Percentiles rank a stretch among this genome's conserved stretches.
phyloP scores from a whole-genome alignment of 2,888 invertebrate species.

The Euproctis similis region DNA sequence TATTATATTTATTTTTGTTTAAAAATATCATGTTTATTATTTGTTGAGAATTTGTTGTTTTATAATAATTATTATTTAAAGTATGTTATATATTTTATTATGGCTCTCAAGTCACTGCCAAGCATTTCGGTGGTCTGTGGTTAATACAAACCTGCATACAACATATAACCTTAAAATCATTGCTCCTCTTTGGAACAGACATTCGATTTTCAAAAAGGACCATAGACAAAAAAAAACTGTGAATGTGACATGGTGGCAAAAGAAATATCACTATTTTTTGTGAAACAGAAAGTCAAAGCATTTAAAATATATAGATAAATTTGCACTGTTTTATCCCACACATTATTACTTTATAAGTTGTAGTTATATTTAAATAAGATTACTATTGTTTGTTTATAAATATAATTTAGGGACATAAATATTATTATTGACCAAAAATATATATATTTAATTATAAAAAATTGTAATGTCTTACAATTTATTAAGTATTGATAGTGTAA shows the following conservation, averaged over 20 bases:
- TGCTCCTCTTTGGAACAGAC: too few relatives aligned
- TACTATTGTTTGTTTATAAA: conserved; percentile 11
- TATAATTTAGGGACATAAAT: too few relatives aligned
- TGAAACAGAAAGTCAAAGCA: conserved; percentile 39
- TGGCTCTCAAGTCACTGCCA: background rate
- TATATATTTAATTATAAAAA: conserved; percentile 32
- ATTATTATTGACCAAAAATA: conserved; percentile 42
- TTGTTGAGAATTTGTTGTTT: background rate
- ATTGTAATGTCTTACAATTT: conserved; percentile 33
- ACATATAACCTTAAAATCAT: too few relatives aligned
- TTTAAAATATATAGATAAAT: conserved; percentile 38
- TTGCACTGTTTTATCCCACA: conserved; percentile 57
- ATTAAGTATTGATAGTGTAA: conserved; percentile 17
- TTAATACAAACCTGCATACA: too few relatives aligned
- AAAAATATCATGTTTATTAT: background rate
- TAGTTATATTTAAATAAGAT: conserved; percentile 14
- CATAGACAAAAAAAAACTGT: too few relatives aligned
- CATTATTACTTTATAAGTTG: conserved; percentile 29
- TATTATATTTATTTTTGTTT: conserved; percentile 9
- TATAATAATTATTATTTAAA: background rate
- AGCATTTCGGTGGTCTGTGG: too few relatives aligned
- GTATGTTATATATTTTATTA: background rate
- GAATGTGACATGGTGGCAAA: too few relatives aligned
- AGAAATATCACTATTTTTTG: too few relatives aligned
- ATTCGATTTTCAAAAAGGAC: too few relatives aligned